These are phyloP conservation scores for Ylistrum balloti DNA, from an alignment of 1,140 invertebrate genomes.

Conservation along the genomic window DNA sequence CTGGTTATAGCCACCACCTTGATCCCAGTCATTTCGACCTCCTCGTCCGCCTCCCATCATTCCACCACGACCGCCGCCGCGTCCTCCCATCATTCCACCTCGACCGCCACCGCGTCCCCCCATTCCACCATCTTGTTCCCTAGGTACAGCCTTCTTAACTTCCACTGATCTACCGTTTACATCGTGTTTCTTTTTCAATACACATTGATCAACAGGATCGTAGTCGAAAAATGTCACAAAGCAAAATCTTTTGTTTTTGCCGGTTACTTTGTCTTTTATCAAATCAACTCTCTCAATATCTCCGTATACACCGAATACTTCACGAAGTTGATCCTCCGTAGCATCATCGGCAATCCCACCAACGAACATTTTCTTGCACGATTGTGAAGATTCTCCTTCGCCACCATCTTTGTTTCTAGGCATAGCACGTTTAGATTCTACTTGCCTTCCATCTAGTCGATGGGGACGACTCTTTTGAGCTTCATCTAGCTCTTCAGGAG, in stretches of 20 bases:
- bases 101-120: slow-evolving; percentile 58
- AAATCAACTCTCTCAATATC: slow-evolving; percentile 76
- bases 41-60: not conserved
- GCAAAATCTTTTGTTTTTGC: slow-evolving; percentile 79
- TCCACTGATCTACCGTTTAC: slow-evolving; percentile 81
- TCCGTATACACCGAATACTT: slow-evolving; percentile 89
- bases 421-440: slow-evolving; percentile 98
- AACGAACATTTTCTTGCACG: slow-evolving; percentile 98
- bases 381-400: slow-evolving; percentile 90
- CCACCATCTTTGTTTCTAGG: slow-evolving; percentile 83
- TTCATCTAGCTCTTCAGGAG: slow-evolving; percentile 95
- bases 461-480: slow-evolving; percentile 94
- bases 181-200: slow-evolving; percentile 65
- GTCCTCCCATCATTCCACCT: slow-evolving; percentile 52
- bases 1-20: not conserved
- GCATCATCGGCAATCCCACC: slow-evolving; percentile 87
- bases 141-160: slow-evolving; percentile 84
- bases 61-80: slow-evolving; percentile 57
- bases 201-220: slow-evolving; percentile 80
- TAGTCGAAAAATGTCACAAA: slow-evolving; percentile 81
- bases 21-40: not conserved
- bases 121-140: slow-evolving; percentile 80
- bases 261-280: slow-evolving; percentile 77
- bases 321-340: slow-evolving; percentile 95
- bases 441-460: slow-evolving; percentile 91